Evolutionary conservation across 2,888 invertebrate species (phyloP).

Genomic region (Drosophila nr. medialis): DNA sequence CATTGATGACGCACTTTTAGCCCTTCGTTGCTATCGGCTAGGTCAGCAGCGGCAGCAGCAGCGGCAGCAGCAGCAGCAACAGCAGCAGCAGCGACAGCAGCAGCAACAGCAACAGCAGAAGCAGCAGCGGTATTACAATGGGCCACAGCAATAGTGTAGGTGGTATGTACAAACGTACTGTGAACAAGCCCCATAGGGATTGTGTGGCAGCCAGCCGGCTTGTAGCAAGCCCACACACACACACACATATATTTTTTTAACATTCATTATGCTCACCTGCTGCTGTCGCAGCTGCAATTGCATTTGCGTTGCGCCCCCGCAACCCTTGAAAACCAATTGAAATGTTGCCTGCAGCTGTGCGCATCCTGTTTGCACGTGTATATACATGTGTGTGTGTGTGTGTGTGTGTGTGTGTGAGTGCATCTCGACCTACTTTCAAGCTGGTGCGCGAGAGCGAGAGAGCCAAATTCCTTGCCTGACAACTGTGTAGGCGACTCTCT

Average conservation of each 20-base stretch:
- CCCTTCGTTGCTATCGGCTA: conserved; percentile 78
- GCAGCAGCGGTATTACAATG: conserved; percentile 7
- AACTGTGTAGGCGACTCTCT: conserved; percentile 48
- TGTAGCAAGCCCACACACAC: conserved; percentile 36
- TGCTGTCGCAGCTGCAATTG: conserved; percentile 49
- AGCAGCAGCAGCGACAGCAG: neutral
- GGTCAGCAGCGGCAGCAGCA: conserved; percentile 28
- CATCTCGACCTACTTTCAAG: conserved; percentile 72
- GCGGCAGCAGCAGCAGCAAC: neutral
- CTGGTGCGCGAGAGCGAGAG: conserved; percentile 20
- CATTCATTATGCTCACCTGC: conserved; percentile 71
- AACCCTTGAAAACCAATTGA: conserved; percentile 70
- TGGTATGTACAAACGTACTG: conserved; percentile 7
- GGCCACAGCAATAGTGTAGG: conserved; percentile 17
- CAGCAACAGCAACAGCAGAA: neutral
- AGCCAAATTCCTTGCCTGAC: conserved; percentile 28
- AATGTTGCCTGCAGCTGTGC: conserved; percentile 65
- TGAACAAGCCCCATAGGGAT: conserved; percentile 7
- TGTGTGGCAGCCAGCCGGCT: conserved; percentile 51
- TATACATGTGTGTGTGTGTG: neutral
- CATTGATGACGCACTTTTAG: conserved; percentile 82
- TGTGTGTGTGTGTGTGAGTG: conserved; percentile 50
- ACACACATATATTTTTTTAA: conserved; percentile 8
- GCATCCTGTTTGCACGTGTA: conserved; percentile 30
- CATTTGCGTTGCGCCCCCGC: conserved; percentile 28